Conservation (phyloP, 35 echinoderm and acorn worm genomes). For the Patiria miniata region DNA sequence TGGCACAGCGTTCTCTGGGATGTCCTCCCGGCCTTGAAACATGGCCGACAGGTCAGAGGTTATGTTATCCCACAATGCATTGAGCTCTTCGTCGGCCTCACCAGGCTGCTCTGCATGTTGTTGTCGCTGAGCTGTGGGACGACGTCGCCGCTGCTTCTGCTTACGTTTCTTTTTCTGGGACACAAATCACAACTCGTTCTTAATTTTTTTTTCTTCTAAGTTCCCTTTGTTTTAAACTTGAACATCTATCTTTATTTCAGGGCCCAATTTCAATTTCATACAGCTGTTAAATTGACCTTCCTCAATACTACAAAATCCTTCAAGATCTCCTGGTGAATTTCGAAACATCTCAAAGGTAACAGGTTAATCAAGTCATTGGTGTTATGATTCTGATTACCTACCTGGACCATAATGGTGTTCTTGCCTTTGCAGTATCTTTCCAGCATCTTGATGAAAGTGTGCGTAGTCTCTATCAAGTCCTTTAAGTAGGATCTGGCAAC, state of each 20-base stretch:
- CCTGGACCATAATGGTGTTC: conserved; percentile 86
- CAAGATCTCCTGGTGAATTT: too few species aligned
- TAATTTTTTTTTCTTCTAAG: too few species aligned
- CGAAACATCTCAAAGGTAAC: too few species aligned
- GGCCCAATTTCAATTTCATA: too few species aligned
- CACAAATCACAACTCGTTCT: not conserved
- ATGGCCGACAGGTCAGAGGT: conserved; percentile 71
- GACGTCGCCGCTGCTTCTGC: not conserved
- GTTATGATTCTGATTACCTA: not conserved
- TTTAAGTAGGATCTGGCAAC: conserved; percentile 67
- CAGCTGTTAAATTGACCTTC: too few species aligned
- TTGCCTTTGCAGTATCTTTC: conserved; percentile 81
- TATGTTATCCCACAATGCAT: conserved; percentile 70
- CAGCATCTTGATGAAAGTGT: conserved; percentile 95
- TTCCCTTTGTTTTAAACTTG: too few species aligned
- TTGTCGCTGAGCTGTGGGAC: not conserved
- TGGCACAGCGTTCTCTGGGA: conserved; percentile 83
- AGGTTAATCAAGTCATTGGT: too few species aligned
- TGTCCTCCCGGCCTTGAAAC: conserved; percentile 89
- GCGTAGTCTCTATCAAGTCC: conserved; percentile 87
- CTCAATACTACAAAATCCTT: too few species aligned
- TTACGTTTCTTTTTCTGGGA: conserved; percentile 23
- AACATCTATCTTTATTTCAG: too few species aligned
- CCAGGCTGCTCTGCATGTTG: conserved; percentile 35
- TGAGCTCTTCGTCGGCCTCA: conserved; percentile 44